Percentiles rank a stretch among this genome's conserved stretches.
These are phyloP conservation scores for Platyrinchus mystaceus DNA, from an alignment of 2,797 vertebrate species.

Conservation along the genomic window DNA sequence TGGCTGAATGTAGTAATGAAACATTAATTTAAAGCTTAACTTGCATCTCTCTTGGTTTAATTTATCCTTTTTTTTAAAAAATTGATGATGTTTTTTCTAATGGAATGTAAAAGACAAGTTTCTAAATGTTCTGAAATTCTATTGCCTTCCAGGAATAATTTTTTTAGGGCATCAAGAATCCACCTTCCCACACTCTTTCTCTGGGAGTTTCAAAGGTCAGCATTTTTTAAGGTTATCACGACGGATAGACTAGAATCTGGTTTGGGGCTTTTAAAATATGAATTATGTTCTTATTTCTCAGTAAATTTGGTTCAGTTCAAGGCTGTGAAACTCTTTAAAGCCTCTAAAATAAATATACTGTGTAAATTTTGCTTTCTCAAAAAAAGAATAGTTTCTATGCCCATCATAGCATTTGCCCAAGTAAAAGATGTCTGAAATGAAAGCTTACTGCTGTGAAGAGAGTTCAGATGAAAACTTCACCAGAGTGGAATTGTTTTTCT, in stretches of 20 bases:
- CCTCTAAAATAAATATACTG: background rate
- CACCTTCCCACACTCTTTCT: background rate
- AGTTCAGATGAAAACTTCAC: background rate
- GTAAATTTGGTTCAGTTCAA: background rate
- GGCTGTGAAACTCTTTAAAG: background rate
- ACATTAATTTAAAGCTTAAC: background rate
- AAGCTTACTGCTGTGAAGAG: background rate
- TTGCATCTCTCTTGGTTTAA: background rate
- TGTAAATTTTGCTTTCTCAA: background rate
- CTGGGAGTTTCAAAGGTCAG: background rate
- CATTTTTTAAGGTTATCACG: background rate
- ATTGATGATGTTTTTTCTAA: background rate
- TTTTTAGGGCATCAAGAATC: background rate
- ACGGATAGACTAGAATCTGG: background rate
- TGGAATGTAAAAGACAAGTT: background rate
- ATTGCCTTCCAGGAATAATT: background rate
- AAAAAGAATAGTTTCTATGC: background rate
- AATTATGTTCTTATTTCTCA: background rate
- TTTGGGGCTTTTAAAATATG: background rate
- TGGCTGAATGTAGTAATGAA: background rate
- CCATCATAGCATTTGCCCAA: background rate
- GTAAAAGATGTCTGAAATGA: background rate
- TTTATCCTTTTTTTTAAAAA: background rate
- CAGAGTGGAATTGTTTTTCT: background rate
- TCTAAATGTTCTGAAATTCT: background rate